Base-by-base conservation (phyloP, 2,797 vertebrate genomes). In the Pangasius mekongensis region DNA sequence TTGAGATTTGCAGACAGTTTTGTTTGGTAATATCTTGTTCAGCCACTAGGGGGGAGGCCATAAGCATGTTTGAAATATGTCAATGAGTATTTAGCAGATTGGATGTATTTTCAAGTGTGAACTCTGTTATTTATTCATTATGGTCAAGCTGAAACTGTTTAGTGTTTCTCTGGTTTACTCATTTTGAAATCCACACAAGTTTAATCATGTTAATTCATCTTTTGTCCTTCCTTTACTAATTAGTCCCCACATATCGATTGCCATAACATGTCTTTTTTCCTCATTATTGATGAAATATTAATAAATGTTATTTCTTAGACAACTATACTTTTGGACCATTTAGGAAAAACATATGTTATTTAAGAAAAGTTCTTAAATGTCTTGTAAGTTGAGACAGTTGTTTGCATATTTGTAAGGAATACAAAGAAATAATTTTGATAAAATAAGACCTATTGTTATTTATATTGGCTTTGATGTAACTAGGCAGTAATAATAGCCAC, bases 41-140 rank as follows among this genome's bases (percentile, higher is more conserved):
- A 88, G 92, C 95, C 96, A 96, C 95, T 93, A 95, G 96, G 92
- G 95, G 96, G 96, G 93, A 95, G 95, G 92, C 93, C 93, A 91
- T 94, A 93, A 93, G 94, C 94, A 93, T 88, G 83, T 89, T 91
- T 91, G 84, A n/a, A 64, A 20, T 18, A 11, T 67, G 60, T 47
- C 16, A 18, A 58, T 7, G 47, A 30, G 66, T 67, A 67, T 71
- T 49, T 87, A 90, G 27, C 86, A 67, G 73, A 88, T 87, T 91
- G 81, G 88, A 91, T 90, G 49, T 66, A 73, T 88, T 91, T 91
- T 85, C 89, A 39, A 18, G 71, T 92, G 83, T 88, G 88, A 91
- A 87, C 22, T 0, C 43, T 84, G 88, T 91, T 91, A 92, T 88
- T 86, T 78, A 49, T 78, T 85, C 54, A 83, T 14, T 87, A 82